Base-by-base conservation (phyloP, 2,113 vertebrate genomes). In the Paramormyrops kingsleyae region DNA sequence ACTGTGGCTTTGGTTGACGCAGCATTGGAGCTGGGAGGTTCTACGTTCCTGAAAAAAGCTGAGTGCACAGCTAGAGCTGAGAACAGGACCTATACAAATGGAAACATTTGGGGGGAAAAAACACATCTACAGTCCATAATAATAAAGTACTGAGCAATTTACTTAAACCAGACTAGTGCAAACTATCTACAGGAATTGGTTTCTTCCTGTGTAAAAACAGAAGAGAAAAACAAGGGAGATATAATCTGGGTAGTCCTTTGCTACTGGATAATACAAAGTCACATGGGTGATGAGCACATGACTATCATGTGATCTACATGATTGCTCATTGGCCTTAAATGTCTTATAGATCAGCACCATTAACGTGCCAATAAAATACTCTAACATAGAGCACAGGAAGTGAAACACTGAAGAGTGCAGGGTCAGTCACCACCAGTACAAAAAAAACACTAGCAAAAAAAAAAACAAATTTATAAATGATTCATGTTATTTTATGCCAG, bases 361-460 rank as follows among this genome's bases (percentile, higher is more conserved):
- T 95, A 98, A 97, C 87, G 98, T 97, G 98, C 98, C 94, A 91
- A 95, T 91, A 92, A 97, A 90, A 95, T 95, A 98, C 98, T 99
- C 99, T 99, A 99, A 99, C 97, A 96, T 99, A 99, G 98, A 99
- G 98, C 96, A 99, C 96, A 92, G 94, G 19, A 94, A 21, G 21
- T 80, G 15, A 80, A 80, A 42, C 74, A 84, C 44, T 47, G 19
- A 47, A 24, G 7, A 84, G 39, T 46, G 44, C 21, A n/a, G 44
- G 42, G 44, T 47, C 21, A 46, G 44, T 47, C 42, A n/a, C 44
- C 24, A n/a, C 83, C 42, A 15, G 83, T 47, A 47, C 83, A 47
- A 47, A 47, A 5, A 93, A 96, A 62, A 66, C 2, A 31, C n/a
- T 2, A 9, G 27, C 24, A 62, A 21, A 62, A 70, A 49, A 10